Percentiles rank a stretch among this genome's conserved stretches.
Evolutionary conservation across 1,140 invertebrate species (phyloP).

Genomic region (Drosophila cardini): DNA sequence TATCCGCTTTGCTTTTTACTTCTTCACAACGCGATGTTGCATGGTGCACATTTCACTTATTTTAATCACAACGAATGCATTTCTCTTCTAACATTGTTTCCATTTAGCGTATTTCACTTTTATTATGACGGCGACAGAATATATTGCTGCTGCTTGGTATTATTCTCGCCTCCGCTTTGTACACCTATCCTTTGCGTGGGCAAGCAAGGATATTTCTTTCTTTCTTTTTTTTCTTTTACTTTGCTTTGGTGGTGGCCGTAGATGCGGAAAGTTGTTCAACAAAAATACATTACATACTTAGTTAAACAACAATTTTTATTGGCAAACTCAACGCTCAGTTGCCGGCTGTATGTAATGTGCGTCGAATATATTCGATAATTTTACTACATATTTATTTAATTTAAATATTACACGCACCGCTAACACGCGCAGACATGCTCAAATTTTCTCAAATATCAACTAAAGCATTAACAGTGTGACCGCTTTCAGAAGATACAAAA

Average conservation of each 20-base stretch:
- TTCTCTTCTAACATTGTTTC: constrained; percentile 51
- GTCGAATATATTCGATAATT: constrained; percentile 38
- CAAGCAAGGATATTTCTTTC: constrained; percentile 69
- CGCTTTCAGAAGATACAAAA: background rate
- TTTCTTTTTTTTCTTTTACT: constrained; percentile 19
- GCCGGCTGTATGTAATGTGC: constrained; percentile 24
- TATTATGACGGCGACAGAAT: constrained; percentile 30
- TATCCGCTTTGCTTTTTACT: constrained; percentile 49
- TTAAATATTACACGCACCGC: constrained; percentile 44
- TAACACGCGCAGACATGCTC: constrained; percentile 42
- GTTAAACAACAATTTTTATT: constrained; percentile 13
- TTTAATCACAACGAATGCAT: constrained; percentile 58
- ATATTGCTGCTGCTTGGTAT: constrained; percentile 19
- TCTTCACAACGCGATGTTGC: constrained; percentile 61
- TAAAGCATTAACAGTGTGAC: constrained; percentile 29
- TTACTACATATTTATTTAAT: constrained; percentile 51
- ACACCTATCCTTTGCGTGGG: constrained; percentile 67
- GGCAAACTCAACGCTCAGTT: constrained; percentile 5
- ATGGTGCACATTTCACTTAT: constrained; percentile 72
- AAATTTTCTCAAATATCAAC: constrained; percentile 57
- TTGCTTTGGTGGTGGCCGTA: constrained; percentile 29
- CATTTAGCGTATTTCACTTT: constrained; percentile 49
- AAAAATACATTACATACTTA: background rate
- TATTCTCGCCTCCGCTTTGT: constrained; percentile 62
- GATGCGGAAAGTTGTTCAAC: constrained; percentile 12